Percentiles rank a stretch among this genome's conserved stretches.
phyloP scores from a whole-genome alignment of 2,797 vertebrate genomes.

The Varecia variegata region DNA sequence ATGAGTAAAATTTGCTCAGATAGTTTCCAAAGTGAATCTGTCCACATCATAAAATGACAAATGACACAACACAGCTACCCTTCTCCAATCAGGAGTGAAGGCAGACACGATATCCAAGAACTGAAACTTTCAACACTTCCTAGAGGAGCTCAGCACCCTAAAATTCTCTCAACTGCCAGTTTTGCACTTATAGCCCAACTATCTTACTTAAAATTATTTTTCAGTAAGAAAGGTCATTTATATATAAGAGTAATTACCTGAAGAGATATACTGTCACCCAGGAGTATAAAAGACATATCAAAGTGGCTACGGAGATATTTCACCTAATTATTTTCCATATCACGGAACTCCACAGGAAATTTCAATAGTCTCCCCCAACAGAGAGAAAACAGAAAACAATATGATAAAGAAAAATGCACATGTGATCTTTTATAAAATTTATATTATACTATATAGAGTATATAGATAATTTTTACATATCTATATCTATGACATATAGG shows the following conservation, averaged over 20 bases:
- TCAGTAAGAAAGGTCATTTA: not conserved
- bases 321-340: not conserved
- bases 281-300: not conserved
- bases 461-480: not conserved
- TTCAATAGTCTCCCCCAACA: not conserved
- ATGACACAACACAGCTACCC: not conserved
- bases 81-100: not conserved
- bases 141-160: not conserved
- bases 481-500: not conserved
- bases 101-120: not conserved
- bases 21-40: not conserved
- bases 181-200: not conserved
- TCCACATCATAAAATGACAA: not conserved
- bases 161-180: not conserved
- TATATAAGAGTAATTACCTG: not conserved
- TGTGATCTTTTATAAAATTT: not conserved
- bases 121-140: not conserved
- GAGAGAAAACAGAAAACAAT: not conserved
- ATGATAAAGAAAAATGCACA: not conserved
- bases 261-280: not conserved
- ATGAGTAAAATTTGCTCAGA: not conserved
- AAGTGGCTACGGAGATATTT: not conserved
- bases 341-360: not conserved
- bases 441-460: not conserved
- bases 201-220: conserved; percentile 1